These are phyloP conservation scores for Acestrorhynchus altus DNA, from an alignment of 2,797 vertebrate species.

Conservation along the genomic window DNA sequence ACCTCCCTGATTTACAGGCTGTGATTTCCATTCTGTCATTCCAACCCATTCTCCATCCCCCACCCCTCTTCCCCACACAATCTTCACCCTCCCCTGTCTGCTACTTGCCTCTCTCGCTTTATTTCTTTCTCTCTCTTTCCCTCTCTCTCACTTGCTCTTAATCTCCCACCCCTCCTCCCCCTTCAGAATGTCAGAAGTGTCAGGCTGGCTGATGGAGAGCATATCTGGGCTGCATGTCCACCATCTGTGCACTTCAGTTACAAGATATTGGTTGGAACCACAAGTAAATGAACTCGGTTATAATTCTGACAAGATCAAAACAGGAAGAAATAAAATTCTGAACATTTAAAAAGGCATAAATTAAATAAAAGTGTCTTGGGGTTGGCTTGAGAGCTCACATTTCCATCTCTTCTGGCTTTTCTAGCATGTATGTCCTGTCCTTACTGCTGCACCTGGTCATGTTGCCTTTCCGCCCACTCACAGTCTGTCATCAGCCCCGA, in stretches of 20 bases:
- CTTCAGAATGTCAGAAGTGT: background rate
- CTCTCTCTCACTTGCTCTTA: background rate
- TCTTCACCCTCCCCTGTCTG: background rate
- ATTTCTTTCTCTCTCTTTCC: background rate
- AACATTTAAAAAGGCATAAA: too few species aligned
- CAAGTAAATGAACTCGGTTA: background rate
- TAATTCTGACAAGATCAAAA: background rate
- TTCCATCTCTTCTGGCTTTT: conserved; percentile 15
- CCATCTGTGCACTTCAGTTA: background rate
- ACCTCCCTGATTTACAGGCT: conserved; percentile 69
- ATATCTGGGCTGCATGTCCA: background rate
- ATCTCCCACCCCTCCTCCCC: background rate
- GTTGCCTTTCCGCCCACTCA: conserved; percentile 35
- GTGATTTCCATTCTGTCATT: conserved; percentile 54
- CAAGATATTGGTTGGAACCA: background rate
- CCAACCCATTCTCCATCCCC: background rate
- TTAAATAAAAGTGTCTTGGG: too few species aligned
- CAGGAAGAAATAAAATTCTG: background rate
- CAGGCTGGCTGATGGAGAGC: background rate
- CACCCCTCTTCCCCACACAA: too few species aligned
- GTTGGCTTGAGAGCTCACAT: conserved; percentile 13
- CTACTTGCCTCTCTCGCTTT: conserved; percentile 12
- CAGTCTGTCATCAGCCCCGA: conserved; percentile 39
- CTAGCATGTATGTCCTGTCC: conserved; percentile 22
- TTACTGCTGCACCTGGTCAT: conserved; percentile 19